Conservation (phyloP, 2,888 invertebrate species). For the Pristionchus exspectatus region DNA sequence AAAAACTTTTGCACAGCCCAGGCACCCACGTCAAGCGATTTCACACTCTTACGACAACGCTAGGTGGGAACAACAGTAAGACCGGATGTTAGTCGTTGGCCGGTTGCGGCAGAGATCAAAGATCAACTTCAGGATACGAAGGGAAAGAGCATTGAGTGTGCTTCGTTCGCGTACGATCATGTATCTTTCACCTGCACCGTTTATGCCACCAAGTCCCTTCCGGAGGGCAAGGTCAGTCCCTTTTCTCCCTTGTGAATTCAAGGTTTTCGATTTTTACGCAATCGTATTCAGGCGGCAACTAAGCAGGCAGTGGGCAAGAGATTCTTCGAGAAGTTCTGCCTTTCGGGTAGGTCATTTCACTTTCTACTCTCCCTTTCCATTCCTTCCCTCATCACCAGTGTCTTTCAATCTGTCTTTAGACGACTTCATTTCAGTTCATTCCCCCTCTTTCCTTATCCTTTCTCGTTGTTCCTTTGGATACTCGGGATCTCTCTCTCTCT, state of each 20-base stretch:
- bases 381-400: not conserved
- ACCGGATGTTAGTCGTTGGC: not conserved
- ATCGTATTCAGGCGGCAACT: not conserved
- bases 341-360: conserved; percentile 66
- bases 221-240: conserved; percentile 66
- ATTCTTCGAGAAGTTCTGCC: conserved; percentile 77
- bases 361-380: conserved; percentile 23
- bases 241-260: not conserved
- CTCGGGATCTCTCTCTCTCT: not conserved
- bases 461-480: conserved; percentile 51
- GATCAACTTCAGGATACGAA: conserved; percentile 63
- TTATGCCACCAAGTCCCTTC: conserved; percentile 67
- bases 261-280: not conserved
- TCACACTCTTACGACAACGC: no score
- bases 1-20: no score
- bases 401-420: conserved; percentile 42
- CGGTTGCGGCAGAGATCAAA: not conserved
- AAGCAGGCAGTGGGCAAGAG: conserved; percentile 63
- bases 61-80: no score
- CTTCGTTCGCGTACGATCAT: conserved; percentile 75
- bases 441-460: conserved; percentile 25
- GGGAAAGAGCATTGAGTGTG: conserved; percentile 65
- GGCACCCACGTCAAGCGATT: no score
- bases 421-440: conserved; percentile 48
- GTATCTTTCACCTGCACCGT: conserved; percentile 69